Conservation (phyloP, 2,888 invertebrate genomes). For the Aspidapion aeneum region DNA sequence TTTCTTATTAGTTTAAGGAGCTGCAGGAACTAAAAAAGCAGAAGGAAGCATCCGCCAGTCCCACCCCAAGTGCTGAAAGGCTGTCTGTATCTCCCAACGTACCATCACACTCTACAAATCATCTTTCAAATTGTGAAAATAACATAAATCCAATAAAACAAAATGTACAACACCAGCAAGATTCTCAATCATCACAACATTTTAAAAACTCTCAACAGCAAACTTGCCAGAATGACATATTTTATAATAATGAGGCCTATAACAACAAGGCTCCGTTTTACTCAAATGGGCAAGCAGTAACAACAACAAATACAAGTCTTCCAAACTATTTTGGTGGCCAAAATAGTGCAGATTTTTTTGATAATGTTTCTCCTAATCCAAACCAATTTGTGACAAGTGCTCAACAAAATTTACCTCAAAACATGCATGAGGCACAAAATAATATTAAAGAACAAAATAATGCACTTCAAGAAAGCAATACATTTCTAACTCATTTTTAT, state of each 20-base stretch:
- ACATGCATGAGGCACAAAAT: too few species aligned
- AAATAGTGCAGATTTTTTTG: slow-evolving; percentile 34
- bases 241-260: neutral
- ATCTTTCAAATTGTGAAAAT: slow-evolving; percentile 19
- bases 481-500: slow-evolving; percentile 22
- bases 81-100: neutral
- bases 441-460: neutral
- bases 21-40: slow-evolving; percentile 48
- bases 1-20: slow-evolving; percentile 51
- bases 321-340: slow-evolving; percentile 34
- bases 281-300: slow-evolving; percentile 1
- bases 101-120: neutral
- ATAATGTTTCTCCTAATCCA: slow-evolving; percentile 29
- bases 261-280: neutral
- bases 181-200: too few species aligned
- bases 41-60: slow-evolving; percentile 25
- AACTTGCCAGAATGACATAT: neutral
- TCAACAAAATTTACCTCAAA: neutral
- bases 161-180: too few species aligned
- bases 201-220: neutral
- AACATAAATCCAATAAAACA: too few species aligned
- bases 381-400: too few species aligned
- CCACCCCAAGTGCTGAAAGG: neutral
- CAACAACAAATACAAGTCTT: slow-evolving; percentile 16
- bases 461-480: neutral